Percentiles rank a stretch among this genome's conserved stretches.
These are phyloP conservation scores for Ptychadena robeensis DNA, from an alignment of 2,797 vertebrate species.

Conservation along the genomic window DNA sequence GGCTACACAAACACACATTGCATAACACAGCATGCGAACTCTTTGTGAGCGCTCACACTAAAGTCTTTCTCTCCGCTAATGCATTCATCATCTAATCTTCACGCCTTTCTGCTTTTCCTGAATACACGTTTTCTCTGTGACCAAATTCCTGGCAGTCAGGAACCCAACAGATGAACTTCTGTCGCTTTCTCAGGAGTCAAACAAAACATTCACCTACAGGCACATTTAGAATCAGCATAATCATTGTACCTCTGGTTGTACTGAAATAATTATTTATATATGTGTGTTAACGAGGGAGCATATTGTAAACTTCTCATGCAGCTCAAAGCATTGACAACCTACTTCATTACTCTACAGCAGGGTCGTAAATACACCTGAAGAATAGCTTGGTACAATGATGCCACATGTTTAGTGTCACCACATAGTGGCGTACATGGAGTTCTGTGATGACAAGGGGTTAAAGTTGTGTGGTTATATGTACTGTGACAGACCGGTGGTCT, in stretches of 20 bases:
- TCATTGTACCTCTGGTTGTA: not conserved
- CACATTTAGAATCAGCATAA: not conserved
- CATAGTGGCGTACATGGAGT: no score
- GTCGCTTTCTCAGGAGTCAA: not conserved
- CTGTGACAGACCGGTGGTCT: no score
- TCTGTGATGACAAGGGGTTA: no score
- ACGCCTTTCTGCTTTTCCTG: constrained; percentile 41
- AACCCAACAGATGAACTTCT: not conserved
- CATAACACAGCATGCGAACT: not conserved
- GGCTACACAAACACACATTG: not conserved
- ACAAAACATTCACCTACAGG: not conserved
- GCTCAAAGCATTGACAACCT: no score
- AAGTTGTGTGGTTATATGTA: no score
- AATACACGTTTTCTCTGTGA: constrained; percentile 7
- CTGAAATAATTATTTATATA: no score
- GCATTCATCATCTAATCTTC: constrained; percentile 7
- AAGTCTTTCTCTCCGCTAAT: not conserved
- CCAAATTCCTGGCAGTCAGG: constrained; percentile 10
- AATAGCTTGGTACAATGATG: no score
- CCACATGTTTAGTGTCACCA: no score
- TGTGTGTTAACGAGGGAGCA: no score
- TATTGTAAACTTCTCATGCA: no score
- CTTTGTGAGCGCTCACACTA: constrained; percentile 4
- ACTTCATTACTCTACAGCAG: no score
- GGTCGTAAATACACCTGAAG: no score